These are phyloP conservation scores for Macquaria australasica DNA, from an alignment of 2,113 vertebrate species.

Conservation along the genomic window DNA sequence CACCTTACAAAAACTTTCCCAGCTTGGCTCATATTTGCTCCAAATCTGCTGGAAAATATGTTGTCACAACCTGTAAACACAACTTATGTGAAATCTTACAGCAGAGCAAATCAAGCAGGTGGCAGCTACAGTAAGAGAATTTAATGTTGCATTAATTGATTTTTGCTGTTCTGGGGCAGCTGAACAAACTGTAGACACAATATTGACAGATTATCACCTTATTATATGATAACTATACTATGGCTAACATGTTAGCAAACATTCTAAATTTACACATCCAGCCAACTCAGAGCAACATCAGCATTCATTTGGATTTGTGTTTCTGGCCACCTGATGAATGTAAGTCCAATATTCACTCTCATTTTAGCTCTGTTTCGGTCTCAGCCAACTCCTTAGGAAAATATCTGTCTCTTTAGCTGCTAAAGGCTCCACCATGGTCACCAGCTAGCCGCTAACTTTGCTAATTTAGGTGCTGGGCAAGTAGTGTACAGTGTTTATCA, in stretches of 20 bases:
- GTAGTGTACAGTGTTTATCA: neutral
- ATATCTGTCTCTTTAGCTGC: neutral
- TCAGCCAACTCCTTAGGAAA: too few relatives aligned
- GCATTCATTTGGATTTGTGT: too few relatives aligned
- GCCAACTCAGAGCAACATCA: neutral
- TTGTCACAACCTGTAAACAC: neutral
- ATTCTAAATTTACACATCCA: neutral
- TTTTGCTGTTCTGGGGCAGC: too few relatives aligned
- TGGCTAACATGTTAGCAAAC: neutral
- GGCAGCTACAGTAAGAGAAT: too few relatives aligned
- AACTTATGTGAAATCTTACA: neutral
- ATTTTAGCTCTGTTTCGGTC: too few relatives aligned
- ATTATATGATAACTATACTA: neutral
- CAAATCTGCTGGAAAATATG: constrained; percentile 2
- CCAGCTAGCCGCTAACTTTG: neutral
- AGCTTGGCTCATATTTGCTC: constrained; percentile 3
- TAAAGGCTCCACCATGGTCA: neutral
- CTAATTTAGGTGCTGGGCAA: neutral
- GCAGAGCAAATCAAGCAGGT: too few relatives aligned
- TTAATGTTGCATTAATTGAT: too few relatives aligned
- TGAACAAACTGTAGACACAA: neutral
- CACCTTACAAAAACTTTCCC: neutral
- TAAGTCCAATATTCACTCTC: too few relatives aligned
- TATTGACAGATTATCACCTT: neutral
- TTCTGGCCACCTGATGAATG: too few relatives aligned